A percentile compares a stretch with the other conserved stretches of the same genome.
These are phyloP conservation scores for Vicugna pacos DNA, from an alignment of 2,113 vertebrate species.

Conservation along the genomic window DNA sequence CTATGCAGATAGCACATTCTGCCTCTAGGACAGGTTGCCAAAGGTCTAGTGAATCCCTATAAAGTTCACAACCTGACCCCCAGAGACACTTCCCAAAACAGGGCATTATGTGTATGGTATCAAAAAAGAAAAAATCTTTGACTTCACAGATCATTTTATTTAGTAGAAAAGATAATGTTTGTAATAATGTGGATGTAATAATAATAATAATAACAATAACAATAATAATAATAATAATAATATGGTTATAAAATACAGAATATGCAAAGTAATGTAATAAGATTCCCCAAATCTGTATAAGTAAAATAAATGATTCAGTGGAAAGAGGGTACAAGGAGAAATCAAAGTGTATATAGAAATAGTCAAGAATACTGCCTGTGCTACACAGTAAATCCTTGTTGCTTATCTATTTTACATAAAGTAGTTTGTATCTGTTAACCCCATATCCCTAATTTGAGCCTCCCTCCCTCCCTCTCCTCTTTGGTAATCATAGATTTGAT, in stretches of 20 bases:
- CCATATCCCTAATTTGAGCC: background rate
- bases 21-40: background rate
- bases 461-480: background rate
- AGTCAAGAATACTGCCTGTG: background rate
- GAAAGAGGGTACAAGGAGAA: background rate
- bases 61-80: background rate
- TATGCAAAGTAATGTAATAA: background rate
- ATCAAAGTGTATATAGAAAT: background rate
- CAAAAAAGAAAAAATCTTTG: background rate
- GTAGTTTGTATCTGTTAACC: background rate
- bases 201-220: no score
- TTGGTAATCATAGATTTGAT: background rate
- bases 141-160: background rate
- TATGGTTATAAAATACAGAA: background rate
- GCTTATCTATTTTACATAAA: background rate
- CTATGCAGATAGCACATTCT: background rate
- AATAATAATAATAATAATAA: background rate
- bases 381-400: background rate
- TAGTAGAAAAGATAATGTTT: background rate
- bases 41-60: background rate
- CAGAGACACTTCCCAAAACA: background rate
- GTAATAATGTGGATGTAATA: background rate
- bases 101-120: background rate
- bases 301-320: background rate
- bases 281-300: background rate